These are phyloP conservation scores for Parnassius apollo DNA, from an alignment of 2,888 invertebrate genomes.

Conservation along the genomic window DNA sequence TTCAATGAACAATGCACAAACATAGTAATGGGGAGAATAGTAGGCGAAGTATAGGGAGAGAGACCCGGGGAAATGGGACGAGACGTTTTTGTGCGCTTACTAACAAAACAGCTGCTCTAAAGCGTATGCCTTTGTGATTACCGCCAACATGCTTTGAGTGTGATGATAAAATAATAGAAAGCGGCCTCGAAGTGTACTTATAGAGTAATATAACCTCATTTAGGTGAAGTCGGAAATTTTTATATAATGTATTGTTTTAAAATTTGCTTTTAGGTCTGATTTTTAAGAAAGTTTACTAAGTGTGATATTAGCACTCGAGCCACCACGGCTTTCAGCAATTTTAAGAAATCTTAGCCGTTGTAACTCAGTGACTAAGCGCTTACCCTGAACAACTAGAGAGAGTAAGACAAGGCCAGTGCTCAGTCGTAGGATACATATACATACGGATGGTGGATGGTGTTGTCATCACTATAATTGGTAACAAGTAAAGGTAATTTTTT, in stretches of 20 bases:
- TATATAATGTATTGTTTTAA: not conserved
- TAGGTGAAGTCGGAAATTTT: constrained; percentile 9
- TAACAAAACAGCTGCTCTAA: constrained; percentile 35
- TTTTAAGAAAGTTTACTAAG: no score
- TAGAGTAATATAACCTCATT: constrained; percentile 1
- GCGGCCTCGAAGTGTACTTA: constrained; percentile 9
- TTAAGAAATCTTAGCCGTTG: no score
- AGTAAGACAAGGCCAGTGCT: no score
- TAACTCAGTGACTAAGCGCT: no score
- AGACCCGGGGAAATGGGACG: constrained; percentile 33
- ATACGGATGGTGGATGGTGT: no score
- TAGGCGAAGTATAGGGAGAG: constrained; percentile 13
- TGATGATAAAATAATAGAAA: constrained; percentile 26
- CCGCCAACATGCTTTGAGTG: constrained; percentile 22
- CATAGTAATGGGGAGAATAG: constrained; percentile 37
- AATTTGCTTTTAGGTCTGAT: no score
- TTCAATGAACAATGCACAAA: constrained; percentile 54
- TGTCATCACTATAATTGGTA: no score
- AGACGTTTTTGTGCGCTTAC: constrained; percentile 45
- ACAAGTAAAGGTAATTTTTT: no score
- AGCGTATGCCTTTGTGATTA: constrained; percentile 26
- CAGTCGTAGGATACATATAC: no score
- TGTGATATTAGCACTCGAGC: no score
- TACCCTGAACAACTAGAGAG: no score
- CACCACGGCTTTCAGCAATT: no score